Conservation (phyloP, 1,140 invertebrate species). For the Magallana ariakensis region DNA sequence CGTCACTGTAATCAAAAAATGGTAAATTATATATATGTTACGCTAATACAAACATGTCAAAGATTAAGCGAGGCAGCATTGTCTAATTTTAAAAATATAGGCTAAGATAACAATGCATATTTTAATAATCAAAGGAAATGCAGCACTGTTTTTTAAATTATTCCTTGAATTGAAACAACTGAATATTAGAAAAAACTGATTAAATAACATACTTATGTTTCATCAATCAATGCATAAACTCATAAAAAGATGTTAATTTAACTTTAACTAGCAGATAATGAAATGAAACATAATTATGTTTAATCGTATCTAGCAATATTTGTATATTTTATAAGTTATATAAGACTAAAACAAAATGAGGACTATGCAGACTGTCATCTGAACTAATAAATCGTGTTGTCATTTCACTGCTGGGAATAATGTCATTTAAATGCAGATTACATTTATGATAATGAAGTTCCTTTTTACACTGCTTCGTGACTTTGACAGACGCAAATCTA, state of each 20-base stretch:
- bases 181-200: not conserved
- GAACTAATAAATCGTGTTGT: not conserved
- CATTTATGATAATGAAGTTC: conserved; percentile 4
- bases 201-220: not conserved
- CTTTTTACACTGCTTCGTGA: not conserved
- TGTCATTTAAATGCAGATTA: not conserved
- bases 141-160: not conserved
- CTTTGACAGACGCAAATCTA: too few species aligned
- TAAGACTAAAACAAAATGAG: too few species aligned
- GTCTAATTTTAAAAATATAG: not conserved
- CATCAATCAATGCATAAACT: too few species aligned
- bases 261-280: too few species aligned
- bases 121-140: not conserved
- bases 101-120: not conserved
- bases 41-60: not conserved
- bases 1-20: not conserved
- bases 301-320: too few species aligned
- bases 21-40: not conserved
- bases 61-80: not conserved
- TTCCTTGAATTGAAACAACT: not conserved
- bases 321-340: too few species aligned
- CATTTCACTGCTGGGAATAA: not conserved
- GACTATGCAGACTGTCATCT: not conserved
- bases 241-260: too few species aligned
- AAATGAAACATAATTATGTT: too few species aligned